Conservation (phyloP, 2,113 vertebrate genomes). For the Hemibagrus wyckioides region DNA sequence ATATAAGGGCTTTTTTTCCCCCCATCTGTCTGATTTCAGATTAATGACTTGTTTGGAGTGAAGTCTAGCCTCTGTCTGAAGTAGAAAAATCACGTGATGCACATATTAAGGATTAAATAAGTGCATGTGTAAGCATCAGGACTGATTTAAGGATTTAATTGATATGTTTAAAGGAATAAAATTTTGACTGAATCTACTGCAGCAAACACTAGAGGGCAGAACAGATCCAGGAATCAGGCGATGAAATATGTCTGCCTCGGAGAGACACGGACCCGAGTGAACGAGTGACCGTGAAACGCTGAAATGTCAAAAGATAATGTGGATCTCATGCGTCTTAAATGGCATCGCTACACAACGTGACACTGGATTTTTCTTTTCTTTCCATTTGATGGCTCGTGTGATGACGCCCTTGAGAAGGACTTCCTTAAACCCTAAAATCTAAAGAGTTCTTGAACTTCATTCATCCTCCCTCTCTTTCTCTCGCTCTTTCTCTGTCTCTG, state of each 20-base stretch:
- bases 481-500: background rate
- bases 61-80: background rate
- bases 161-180: background rate
- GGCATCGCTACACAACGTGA: background rate
- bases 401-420: background rate
- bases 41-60: no score
- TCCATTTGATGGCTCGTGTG: background rate
- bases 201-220: conserved; percentile 34
- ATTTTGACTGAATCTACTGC: background rate
- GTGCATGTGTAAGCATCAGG: background rate
- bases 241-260: background rate
- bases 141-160: background rate
- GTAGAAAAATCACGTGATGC: no score
- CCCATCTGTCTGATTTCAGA: no score
- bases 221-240: background rate
- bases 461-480: background rate
- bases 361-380: background rate
- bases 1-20: no score
- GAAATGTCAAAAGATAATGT: background rate
- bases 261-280: background rate
- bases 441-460: background rate
- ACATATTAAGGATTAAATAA: background rate
- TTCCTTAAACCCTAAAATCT: background rate
- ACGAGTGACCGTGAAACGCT: background rate
- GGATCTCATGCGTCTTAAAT: background rate